phyloP scores from a whole-genome alignment of 1,140 invertebrate species.

The Chironomus striatipennis region DNA sequence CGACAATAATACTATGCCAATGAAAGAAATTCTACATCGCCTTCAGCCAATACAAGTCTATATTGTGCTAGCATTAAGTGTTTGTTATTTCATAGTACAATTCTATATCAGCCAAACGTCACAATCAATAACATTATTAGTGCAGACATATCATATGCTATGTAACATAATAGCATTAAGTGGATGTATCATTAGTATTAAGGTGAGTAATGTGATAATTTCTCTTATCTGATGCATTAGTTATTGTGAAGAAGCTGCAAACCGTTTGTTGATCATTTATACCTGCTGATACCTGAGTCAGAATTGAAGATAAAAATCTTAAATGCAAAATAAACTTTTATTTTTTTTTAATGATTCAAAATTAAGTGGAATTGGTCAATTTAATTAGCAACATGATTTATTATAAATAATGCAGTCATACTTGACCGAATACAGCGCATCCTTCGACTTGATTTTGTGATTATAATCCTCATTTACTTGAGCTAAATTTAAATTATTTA shows the following conservation, averaged over 20 bases:
- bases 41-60: conserved; percentile 63
- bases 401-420: too few species aligned
- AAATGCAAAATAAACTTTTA: background rate
- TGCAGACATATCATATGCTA: conserved; percentile 78
- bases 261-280: too few species aligned
- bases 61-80: conserved; percentile 58
- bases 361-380: too few species aligned
- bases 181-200: conserved; percentile 63
- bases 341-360: too few species aligned
- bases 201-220: conserved; percentile 45
- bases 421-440: too few species aligned
- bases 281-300: too few species aligned
- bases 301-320: background rate
- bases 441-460: too few species aligned
- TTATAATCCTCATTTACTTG: too few species aligned
- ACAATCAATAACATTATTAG: conserved; percentile 70
- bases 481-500: too few species aligned
- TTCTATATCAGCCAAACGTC: conserved; percentile 69
- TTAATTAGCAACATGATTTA: too few species aligned
- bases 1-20: conserved; percentile 44
- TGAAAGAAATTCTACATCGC: conserved; percentile 61
- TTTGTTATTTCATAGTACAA: conserved; percentile 62
- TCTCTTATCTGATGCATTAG: too few species aligned
- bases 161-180: conserved; percentile 67
- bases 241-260: too few species aligned